Conservation (phyloP, 23 tunicate genomes). For the Halocynthia roretzi region DNA sequence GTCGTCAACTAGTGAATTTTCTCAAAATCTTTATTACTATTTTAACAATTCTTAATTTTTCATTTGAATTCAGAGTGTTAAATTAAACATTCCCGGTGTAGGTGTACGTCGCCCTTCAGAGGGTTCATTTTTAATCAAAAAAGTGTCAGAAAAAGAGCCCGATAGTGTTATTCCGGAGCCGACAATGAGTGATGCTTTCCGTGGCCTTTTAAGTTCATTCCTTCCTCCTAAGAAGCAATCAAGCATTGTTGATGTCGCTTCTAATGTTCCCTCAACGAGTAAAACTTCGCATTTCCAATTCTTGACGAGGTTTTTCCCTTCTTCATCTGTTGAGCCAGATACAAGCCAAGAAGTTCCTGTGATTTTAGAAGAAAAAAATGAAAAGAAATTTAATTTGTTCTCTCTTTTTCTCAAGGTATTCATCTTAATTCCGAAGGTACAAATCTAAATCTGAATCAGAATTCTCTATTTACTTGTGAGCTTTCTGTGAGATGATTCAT, state of each 20-base stretch:
- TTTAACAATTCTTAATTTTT: neutral
- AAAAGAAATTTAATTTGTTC: no score
- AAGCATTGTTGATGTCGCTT: neutral
- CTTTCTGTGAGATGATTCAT: no score
- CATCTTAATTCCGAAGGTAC: no score
- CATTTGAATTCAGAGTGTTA: conserved; percentile 12
- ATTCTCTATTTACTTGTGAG: no score
- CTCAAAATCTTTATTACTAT: no score
- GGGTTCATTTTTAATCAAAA: neutral
- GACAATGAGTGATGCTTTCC: conserved; percentile 9
- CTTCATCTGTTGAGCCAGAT: no score
- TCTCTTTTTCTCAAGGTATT: no score
- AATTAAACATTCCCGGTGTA: conserved; percentile 13
- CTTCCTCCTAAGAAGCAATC: neutral
- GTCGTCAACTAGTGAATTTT: no score
- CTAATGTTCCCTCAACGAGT: neutral
- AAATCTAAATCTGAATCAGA: no score
- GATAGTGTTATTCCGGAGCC: neutral
- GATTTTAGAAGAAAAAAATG: no score
- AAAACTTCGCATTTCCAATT: neutral
- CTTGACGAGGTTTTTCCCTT: no score
- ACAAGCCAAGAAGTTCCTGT: no score
- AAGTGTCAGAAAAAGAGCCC: neutral
- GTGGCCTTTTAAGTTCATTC: conserved; percentile 1
- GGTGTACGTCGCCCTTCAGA: conserved; percentile 12